Conservation (phyloP, 2,113 vertebrate species). For the Pica pica region DNA sequence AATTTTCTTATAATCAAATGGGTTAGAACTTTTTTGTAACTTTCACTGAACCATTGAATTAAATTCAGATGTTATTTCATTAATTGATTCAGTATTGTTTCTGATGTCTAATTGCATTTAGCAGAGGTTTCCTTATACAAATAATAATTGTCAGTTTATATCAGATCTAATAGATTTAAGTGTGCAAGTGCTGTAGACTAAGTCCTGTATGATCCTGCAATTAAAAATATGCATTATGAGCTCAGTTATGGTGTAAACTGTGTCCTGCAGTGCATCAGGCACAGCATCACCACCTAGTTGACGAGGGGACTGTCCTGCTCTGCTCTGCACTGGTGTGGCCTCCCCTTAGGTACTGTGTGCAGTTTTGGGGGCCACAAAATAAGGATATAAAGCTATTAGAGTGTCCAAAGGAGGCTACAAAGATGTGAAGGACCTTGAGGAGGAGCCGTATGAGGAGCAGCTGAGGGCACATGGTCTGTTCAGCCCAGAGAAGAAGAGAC, state of each 20-base stretch:
- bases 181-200: neutral
- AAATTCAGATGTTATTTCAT: neutral
- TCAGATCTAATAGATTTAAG: neutral
- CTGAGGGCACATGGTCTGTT: neutral
- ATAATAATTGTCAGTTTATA: neutral
- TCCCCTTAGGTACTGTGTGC: neutral
- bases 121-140: neutral
- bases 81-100: neutral
- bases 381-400: neutral
- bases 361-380: neutral
- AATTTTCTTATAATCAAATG: neutral
- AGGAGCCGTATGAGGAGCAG: fast-evolving
- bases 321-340: neutral
- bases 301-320: too few relatives aligned
- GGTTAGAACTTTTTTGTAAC: neutral
- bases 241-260: neutral
- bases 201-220: neutral
- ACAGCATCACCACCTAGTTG: neutral
- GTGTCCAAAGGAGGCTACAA: neutral
- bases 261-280: neutral
- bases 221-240: neutral
- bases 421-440: neutral
- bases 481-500: neutral
- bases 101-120: neutral
- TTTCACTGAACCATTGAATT: neutral